Conservation (phyloP, 2,888 invertebrate genomes). For the Spatulosminthurus flaviceps region DNA sequence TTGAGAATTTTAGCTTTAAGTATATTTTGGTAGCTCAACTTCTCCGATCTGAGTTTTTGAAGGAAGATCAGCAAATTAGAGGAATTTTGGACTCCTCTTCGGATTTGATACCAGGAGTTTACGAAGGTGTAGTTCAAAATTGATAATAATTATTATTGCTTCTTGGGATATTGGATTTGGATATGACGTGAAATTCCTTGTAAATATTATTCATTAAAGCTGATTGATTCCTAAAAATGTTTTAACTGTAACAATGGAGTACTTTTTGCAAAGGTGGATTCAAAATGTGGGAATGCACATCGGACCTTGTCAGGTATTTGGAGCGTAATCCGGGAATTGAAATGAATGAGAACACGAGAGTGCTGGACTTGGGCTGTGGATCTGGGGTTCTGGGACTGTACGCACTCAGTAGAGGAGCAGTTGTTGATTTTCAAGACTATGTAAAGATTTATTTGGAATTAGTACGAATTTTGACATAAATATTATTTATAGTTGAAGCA, state of each 20-base stretch:
- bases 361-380: constrained; percentile 93
- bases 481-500: neutral
- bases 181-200: too few species aligned
- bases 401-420: constrained; percentile 74
- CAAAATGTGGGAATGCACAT: constrained; percentile 95
- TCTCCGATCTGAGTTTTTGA: constrained; percentile 36
- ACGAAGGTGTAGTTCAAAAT: constrained; percentile 58
- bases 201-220: too few species aligned
- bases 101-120: constrained; percentile 58
- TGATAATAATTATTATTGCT: too few species aligned
- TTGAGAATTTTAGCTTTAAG: constrained; percentile 26
- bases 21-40: constrained; percentile 50
- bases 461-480: neutral
- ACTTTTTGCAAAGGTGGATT: too few species aligned
- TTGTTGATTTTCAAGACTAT: constrained; percentile 92
- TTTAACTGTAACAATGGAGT: too few species aligned
- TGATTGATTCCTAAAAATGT: too few species aligned
- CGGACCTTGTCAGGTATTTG: constrained; percentile 79
- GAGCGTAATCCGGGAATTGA: constrained; percentile 65
- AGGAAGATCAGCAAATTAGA: constrained; percentile 43
- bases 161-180: too few species aligned
- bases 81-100: constrained; percentile 55
- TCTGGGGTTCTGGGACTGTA: constrained; percentile 87
- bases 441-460: constrained; percentile 69
- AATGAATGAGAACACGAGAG: constrained; percentile 67